Percentiles rank a stretch among this genome's conserved stretches.
These are phyloP conservation scores for Peromyscus aztecus DNA, from an alignment of 2,797 vertebrate species.

Conservation along the genomic window DNA sequence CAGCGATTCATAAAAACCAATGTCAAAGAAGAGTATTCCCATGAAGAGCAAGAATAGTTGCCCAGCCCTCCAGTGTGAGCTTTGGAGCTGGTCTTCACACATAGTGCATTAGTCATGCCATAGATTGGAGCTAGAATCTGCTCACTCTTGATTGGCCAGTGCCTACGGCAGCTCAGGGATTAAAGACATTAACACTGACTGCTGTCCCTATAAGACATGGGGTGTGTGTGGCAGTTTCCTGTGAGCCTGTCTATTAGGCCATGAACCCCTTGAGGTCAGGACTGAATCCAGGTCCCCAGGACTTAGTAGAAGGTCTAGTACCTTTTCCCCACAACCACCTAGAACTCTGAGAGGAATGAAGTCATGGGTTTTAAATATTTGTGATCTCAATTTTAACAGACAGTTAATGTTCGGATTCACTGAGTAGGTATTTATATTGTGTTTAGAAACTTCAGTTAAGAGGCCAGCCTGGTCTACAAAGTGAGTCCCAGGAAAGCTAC, in stretches of 20 bases:
- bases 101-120: background rate
- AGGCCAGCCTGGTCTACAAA: no score
- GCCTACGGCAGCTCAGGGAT: background rate
- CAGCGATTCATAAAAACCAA: background rate
- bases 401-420: constrained; percentile 2
- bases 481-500: no score
- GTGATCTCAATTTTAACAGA: background rate
- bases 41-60: background rate
- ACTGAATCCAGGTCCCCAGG: background rate
- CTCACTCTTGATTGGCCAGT: background rate
- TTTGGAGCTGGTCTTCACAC: background rate
- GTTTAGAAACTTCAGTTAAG: background rate
- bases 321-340: background rate
- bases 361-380: background rate
- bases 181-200: background rate
- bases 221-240: background rate
- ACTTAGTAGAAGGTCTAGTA: background rate
- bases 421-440: background rate
- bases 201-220: background rate
- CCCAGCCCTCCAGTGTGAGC: background rate
- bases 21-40: background rate
- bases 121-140: background rate
- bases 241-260: background rate
- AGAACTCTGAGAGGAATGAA: background rate
- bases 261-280: background rate